phyloP scores from a whole-genome alignment of 1,140 invertebrate species.

The Drosophila micromelanica region DNA sequence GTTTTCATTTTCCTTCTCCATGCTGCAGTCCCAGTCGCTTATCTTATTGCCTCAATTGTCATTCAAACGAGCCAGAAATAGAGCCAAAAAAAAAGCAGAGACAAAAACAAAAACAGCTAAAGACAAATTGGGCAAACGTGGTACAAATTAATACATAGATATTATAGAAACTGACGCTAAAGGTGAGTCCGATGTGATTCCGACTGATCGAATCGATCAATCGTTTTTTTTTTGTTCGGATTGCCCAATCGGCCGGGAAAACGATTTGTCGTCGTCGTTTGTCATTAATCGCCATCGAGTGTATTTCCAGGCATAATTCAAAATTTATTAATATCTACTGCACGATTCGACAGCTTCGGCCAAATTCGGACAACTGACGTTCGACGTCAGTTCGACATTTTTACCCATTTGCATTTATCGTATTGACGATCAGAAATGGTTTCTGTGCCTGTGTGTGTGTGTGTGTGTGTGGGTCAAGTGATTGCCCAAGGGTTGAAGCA shows the following conservation, averaged over 20 bases:
- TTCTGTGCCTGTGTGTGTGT: not conserved
- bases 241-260: conserved; percentile 45
- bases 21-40: conserved; percentile 16
- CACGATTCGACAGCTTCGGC: conserved; percentile 43
- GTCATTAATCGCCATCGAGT: conserved; percentile 39
- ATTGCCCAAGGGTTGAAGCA: conserved; percentile 40
- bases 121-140: conserved; percentile 56
- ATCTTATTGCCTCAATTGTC: conserved; percentile 47
- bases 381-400: conserved; percentile 21
- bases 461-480: conserved; percentile 54
- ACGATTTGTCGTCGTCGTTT: conserved; percentile 51
- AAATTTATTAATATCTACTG: conserved; percentile 64
- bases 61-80: conserved; percentile 42
- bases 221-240: conserved; percentile 22
- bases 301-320: conserved; percentile 33
- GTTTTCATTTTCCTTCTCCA: conserved; percentile 42
- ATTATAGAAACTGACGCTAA: conserved; percentile 36
- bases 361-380: conserved; percentile 41
- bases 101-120: not conserved
- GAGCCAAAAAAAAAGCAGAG: not conserved
- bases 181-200: conserved; percentile 31
- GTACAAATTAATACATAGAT: conserved; percentile 55
- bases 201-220: conserved; percentile 19
- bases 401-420: conserved; percentile 11
- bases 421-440: not conserved